Percentiles rank a stretch among this genome's conserved stretches.
Evolutionary conservation across 2,888 invertebrate genomes (phyloP).

Genomic region (Tenthredo amoena): DNA sequence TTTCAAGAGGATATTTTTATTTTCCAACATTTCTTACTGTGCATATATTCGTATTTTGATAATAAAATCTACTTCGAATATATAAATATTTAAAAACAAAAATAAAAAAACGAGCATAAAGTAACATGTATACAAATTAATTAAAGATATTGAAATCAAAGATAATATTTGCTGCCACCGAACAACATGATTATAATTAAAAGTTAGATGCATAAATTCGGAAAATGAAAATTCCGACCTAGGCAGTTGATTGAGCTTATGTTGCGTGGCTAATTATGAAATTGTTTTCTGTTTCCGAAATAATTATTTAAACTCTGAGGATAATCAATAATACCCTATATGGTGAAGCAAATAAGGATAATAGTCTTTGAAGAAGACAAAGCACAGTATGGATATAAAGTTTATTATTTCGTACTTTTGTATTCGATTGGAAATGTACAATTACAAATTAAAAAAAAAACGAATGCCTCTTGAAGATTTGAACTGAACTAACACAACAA

Average conservation of each 20-base stretch:
- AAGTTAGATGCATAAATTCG: no score
- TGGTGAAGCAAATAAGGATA: neutral
- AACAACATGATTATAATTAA: neutral
- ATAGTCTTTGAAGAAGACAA: neutral
- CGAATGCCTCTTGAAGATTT: constrained; percentile 30
- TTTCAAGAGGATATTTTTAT: constrained; percentile 30
- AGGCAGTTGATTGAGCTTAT: neutral
- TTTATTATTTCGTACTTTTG: neutral
- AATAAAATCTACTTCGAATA: constrained; percentile 10
- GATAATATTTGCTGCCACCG: neutral
- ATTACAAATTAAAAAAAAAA: neutral
- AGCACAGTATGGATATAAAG: constrained; percentile 6
- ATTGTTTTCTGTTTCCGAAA: neutral
- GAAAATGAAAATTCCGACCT: neutral
- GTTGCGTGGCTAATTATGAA: neutral
- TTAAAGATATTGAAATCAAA: constrained; percentile 7
- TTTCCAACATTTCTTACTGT: constrained; percentile 21
- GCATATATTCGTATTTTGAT: constrained; percentile 31
- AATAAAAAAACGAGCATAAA: neutral
- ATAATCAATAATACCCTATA: neutral
- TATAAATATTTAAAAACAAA: neutral
- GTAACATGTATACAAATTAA: neutral
- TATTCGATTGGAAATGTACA: neutral
- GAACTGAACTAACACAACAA: constrained; percentile 56
- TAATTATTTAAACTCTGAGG: neutral